phyloP scores from a whole-genome alignment of 2,113 vertebrate genomes.

The Aptenodytes forsteri region DNA sequence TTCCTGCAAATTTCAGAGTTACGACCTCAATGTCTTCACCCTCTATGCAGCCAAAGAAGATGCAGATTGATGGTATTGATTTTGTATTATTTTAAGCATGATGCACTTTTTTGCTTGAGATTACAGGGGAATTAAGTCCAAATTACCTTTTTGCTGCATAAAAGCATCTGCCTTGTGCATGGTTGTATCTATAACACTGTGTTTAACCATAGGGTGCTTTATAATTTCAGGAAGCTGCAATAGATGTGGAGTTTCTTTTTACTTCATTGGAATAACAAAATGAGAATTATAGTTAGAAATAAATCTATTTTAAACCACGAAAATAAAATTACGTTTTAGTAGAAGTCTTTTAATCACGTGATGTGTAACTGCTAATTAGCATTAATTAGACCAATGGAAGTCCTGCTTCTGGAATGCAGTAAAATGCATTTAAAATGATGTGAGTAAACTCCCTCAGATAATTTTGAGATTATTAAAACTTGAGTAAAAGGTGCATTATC shows the following conservation, averaged over 20 bases:
- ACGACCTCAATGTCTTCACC: conserved; percentile 86
- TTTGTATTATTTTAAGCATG: conserved; percentile 14
- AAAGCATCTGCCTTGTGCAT: conserved; percentile 61
- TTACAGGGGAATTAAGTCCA: background rate
- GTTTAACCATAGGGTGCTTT: conserved; percentile 11
- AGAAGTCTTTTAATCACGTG: background rate
- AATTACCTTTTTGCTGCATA: background rate
- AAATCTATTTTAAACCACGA: background rate
- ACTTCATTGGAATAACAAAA: background rate
- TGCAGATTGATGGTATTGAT: conserved; percentile 89
- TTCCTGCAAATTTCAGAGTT: conserved; percentile 94
- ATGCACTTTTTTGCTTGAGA: background rate
- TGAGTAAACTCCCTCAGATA: background rate
- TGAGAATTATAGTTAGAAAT: background rate
- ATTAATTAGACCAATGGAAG: background rate
- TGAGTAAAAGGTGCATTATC: background rate
- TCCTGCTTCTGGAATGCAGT: background rate
- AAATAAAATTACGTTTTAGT: background rate
- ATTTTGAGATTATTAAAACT: background rate
- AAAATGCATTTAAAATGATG: background rate
- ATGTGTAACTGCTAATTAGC: background rate
- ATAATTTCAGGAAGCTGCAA: background rate
- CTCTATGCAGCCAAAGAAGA: conserved; percentile 93
- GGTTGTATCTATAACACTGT: conserved; percentile 37
- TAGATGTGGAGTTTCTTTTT: background rate